Evolutionary conservation across 2,797 vertebrate genomes (phyloP).

Genomic region (Chaunax sp.): DNA sequence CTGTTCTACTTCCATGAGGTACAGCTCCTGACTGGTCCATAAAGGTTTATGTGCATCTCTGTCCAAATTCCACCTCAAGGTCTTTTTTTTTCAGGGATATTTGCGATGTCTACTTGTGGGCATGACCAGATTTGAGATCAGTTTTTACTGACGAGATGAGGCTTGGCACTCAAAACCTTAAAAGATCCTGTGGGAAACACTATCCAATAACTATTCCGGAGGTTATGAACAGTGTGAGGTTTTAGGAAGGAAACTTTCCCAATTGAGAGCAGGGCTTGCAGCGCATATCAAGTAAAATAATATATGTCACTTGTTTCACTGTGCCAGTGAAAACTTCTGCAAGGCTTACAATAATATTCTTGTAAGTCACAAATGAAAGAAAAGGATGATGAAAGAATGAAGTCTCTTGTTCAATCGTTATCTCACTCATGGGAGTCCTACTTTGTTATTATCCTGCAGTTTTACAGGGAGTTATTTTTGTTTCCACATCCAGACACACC

Average conservation of each 20-base stretch:
- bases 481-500: slow-evolving; percentile 31
- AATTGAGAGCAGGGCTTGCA: not conserved
- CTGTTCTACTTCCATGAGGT: not conserved
- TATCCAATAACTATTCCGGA: not conserved
- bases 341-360: slow-evolving; percentile 18
- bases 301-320: not conserved
- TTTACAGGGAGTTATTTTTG: slow-evolving; percentile 12
- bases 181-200: too few relatives aligned
- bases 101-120: not conserved
- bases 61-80: not conserved
- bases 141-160: slow-evolving; percentile 14
- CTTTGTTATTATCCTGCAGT: slow-evolving; percentile 38
- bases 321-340: not conserved
- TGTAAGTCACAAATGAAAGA: slow-evolving; percentile 16
- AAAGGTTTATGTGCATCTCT: not conserved
- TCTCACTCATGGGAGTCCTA: slow-evolving; percentile 20
- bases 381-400: slow-evolving; percentile 40
- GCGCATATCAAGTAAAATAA: slow-evolving; percentile 12
- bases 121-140: not conserved
- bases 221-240: slow-evolving; percentile 10
- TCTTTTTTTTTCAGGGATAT: too few relatives aligned
- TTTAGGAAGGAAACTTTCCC: slow-evolving; percentile 33
- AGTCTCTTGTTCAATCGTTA: slow-evolving; percentile 22
- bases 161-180: not conserved
- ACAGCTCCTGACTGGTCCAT: not conserved